phyloP scores from a whole-genome alignment of 1,140 invertebrate species.

The Cyclina sinensis region DNA sequence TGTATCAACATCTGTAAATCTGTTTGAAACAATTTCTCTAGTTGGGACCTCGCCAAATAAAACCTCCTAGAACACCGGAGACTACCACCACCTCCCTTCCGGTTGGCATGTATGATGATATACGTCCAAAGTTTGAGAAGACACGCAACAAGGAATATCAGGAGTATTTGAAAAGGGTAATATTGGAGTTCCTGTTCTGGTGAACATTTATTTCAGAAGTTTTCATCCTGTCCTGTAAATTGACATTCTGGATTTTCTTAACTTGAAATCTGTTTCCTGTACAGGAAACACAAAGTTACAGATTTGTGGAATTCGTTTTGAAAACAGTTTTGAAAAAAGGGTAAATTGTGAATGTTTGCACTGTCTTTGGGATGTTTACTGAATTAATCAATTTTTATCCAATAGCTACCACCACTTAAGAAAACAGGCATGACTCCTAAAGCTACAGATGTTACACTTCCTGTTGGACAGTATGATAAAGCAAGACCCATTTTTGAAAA shows the following conservation, averaged over 20 bases:
- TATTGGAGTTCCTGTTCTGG: background rate
- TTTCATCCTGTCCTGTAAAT: background rate
- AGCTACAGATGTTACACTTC: constrained; percentile 36
- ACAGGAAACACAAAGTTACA: too few species aligned
- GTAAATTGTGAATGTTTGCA: background rate
- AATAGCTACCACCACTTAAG: constrained; percentile 25
- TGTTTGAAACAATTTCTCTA: too few species aligned
- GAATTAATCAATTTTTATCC: background rate
- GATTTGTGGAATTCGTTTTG: too few species aligned
- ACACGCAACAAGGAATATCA: constrained; percentile 45
- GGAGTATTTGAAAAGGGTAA: constrained; percentile 42
- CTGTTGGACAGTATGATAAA: constrained; percentile 62
- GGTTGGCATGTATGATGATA: constrained; percentile 41
- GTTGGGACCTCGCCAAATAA: background rate
- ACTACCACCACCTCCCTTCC: constrained; percentile 36
- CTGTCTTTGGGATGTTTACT: background rate
- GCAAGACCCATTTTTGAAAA: constrained; percentile 56
- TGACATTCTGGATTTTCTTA: too few species aligned
- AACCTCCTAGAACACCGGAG: background rate
- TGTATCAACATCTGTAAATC: too few species aligned
- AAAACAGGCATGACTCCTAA: constrained; percentile 37
- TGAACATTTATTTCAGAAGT: background rate
- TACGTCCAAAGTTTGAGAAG: constrained; percentile 47
- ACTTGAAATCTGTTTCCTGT: too few species aligned
- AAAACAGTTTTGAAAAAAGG: too few species aligned